A percentile compares a stretch with the other conserved stretches of the same genome.
phyloP scores from a whole-genome alignment of 53 echinoderm and acorn worm genomes.

The Pentamera pediparva region DNA sequence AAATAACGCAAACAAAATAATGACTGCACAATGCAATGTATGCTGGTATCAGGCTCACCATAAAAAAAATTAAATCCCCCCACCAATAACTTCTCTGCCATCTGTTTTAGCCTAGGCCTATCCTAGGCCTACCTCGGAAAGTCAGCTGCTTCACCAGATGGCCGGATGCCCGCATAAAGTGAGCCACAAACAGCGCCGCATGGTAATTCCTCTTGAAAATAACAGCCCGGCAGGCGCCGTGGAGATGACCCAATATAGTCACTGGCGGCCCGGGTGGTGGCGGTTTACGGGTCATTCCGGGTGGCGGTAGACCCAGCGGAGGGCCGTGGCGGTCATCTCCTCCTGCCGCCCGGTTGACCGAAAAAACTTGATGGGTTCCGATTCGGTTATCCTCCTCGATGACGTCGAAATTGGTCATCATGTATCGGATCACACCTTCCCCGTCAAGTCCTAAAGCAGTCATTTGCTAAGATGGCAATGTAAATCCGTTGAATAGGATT shows the following conservation, averaged over 20 bases:
- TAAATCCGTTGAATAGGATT: too few species aligned
- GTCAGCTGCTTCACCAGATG: not conserved
- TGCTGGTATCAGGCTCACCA: too few species aligned
- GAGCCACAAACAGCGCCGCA: conserved; percentile 7
- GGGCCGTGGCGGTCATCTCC: not conserved
- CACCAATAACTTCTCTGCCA: too few species aligned
- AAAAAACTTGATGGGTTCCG: not conserved
- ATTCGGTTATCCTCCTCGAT: conserved; percentile 1
- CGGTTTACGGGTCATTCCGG: not conserved
- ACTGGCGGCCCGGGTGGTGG: not conserved
- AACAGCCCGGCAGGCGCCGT: conserved; percentile 1
- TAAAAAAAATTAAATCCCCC: too few species aligned
- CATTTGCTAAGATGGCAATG: too few species aligned
- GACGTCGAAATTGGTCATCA: conserved; percentile 24
- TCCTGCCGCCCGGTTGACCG: not conserved
- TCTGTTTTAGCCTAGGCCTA: too few species aligned
- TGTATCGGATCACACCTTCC: conserved; percentile 10
- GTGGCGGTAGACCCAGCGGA: too few species aligned
- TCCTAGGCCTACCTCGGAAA: not conserved
- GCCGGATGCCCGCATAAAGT: not conserved
- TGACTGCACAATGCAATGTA: too few species aligned
- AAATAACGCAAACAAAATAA: too few species aligned
- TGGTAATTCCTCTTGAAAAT: not conserved
- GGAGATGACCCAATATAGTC: not conserved
- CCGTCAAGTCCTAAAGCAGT: not conserved